Evolutionary conservation across 2,797 vertebrate genomes (phyloP).

Genomic region (Limnodromus scolopaceus): DNA sequence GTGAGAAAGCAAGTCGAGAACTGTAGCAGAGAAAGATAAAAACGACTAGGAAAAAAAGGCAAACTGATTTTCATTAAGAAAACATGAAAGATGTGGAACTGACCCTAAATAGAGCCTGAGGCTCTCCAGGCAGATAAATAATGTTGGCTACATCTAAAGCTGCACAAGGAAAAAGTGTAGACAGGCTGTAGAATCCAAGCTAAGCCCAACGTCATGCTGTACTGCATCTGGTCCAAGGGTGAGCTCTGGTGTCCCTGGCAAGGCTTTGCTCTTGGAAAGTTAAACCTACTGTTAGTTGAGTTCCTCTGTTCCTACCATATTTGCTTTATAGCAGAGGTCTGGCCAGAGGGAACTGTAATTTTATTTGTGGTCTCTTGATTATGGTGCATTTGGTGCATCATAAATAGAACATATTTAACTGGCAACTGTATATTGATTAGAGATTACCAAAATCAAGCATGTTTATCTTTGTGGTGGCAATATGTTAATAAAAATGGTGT

Average conservation of each 20-base stretch:
- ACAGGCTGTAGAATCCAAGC: background rate
- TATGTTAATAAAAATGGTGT: background rate
- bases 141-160: background rate
- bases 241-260: background rate
- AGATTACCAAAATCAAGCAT: background rate
- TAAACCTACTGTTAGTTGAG: background rate
- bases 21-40: background rate
- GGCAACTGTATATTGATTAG: background rate
- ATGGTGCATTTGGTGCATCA: background rate
- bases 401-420: background rate
- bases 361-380: background rate
- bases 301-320: background rate
- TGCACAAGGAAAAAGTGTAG: background rate
- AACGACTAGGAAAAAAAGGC: accelerated
- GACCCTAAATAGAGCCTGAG: background rate
- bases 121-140: background rate
- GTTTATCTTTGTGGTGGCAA: background rate
- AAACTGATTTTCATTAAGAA: background rate
- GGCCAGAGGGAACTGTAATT: background rate
- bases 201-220: accelerated
- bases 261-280: background rate
- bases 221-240: background rate
- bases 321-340: background rate
- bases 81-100: background rate
- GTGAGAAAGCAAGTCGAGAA: background rate